Base-by-base conservation (phyloP, 64 coral and sea anemone species). In the Anthopleura sola region DNA sequence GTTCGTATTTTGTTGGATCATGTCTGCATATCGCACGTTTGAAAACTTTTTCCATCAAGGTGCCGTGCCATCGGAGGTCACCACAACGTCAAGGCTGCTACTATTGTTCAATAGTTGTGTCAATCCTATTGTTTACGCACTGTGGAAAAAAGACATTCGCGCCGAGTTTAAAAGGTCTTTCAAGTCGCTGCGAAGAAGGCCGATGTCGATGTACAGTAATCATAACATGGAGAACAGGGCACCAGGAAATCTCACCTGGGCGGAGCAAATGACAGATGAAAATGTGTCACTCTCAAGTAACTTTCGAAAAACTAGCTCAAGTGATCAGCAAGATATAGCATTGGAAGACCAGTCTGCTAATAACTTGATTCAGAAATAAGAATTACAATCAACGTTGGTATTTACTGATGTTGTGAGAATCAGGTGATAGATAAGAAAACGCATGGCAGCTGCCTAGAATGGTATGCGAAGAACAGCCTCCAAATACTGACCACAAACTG, bases 1-100 rank as follows among this genome's bases (percentile, higher is more conserved):
- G 83, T 95, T 95, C 15, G 48, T 95, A 13, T 91, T 95, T 38
- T 95, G 89, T 38, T 95, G 90, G 85, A 87, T 87, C 24, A 47
- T 95, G 50, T 95, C 93, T 36, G 89, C 82, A 15, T 95, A 95
- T 58, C 89, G 93, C 20, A 83, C 82, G 5, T 28, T 83, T 29
- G 47, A 54, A 33, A 56, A 38, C 21, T 83, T 83, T 20, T 83
- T 54, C 28, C 82, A 91, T n/a, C 78, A 77, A 37, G 90, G 90
- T 20, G 29, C 56, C 16, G 81, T 91, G 39, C 84, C 80, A 11
- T 60, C 79, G 13, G 84, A 85, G 23, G 86, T 91, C 24, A 87
- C 85, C 11, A 81, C 86, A 36, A 82, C 86, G 48, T 91, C 90
- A 11, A 69, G 90, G 8, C 85, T 91, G 33, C 36, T 91, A 23